These are phyloP conservation scores for Vimba vimba DNA, from an alignment of 2,113 vertebrate species.

Conservation along the genomic window DNA sequence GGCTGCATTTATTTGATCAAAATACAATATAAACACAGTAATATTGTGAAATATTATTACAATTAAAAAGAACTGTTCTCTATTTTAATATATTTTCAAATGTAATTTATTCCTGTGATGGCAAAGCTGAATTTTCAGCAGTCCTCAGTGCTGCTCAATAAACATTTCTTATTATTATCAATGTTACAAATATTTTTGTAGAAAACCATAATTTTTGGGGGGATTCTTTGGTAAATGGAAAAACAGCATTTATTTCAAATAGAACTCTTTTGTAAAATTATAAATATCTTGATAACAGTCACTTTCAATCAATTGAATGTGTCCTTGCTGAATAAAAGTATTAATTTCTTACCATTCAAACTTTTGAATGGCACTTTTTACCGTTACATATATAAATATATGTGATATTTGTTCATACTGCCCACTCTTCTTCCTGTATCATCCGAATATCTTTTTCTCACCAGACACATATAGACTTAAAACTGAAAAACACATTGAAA, in stretches of 20 bases:
- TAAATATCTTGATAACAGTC: not conserved
- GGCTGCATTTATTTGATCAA: not conserved
- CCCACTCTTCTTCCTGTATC: not conserved
- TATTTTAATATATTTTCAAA: not conserved
- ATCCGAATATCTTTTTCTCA: not conserved
- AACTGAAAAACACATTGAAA: slow-evolving; percentile 37
- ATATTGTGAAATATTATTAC: not conserved
- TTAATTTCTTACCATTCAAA: not conserved
- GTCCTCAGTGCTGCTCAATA: not conserved
- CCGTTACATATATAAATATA: not conserved
- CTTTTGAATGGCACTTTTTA: not conserved
- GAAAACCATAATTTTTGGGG: not conserved
- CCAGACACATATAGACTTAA: slow-evolving; percentile 7
- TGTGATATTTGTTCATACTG: not conserved
- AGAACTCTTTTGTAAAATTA: not conserved
- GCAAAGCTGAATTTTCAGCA: not conserved
- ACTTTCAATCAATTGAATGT: not conserved
- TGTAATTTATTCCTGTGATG: not conserved
- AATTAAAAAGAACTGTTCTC: not conserved
- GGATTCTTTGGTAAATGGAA: not conserved
- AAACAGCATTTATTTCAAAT: not conserved
- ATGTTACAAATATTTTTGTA: too few species aligned
- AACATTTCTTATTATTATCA: not conserved
- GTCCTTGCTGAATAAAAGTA: not conserved
- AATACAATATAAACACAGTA: not conserved